Evolutionary conservation across 2,113 vertebrate genomes (phyloP).

Genomic region (Ivindomyrus marchei): DNA sequence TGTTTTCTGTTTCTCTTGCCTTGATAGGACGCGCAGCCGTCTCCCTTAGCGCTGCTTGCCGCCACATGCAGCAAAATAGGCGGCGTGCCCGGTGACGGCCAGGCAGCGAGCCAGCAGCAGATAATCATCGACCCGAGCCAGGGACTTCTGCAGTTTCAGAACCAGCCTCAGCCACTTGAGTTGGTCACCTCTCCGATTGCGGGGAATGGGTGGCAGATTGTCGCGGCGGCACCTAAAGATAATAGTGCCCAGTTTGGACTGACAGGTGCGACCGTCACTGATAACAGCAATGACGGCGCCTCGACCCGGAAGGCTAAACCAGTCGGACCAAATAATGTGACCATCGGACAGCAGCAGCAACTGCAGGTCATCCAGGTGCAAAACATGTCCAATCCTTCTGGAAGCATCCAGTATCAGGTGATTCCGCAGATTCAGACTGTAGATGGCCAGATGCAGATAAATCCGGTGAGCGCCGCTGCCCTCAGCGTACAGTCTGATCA

Average conservation of each 20-base stretch:
- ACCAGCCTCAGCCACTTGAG: constrained; percentile 87
- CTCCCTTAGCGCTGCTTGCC: constrained; percentile 92
- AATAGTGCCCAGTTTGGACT: constrained; percentile 74
- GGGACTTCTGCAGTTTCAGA: constrained; percentile 86
- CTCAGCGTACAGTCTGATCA: constrained; percentile 73
- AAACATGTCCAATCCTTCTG: constrained; percentile 77
- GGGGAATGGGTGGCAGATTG: constrained; percentile 95
- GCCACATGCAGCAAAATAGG: constrained; percentile 99
- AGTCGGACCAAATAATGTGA: constrained; percentile 49
- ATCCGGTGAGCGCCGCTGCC: constrained; percentile 71
- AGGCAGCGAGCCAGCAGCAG: constrained; percentile 73
- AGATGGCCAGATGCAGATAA: constrained; percentile 90
- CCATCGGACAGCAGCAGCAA: constrained; percentile 59
- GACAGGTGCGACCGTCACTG: constrained; percentile 56
- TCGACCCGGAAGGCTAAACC: constrained; percentile 76
- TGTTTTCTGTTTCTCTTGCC: constrained; percentile 30
- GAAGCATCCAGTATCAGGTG: constrained; percentile 93
- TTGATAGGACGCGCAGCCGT: constrained; percentile 96
- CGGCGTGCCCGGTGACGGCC: constrained; percentile 83
- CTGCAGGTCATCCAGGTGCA: constrained; percentile 91
- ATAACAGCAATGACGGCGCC: constrained; percentile 66
- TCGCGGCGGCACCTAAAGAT: constrained; percentile 86
- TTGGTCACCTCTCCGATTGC: constrained; percentile 91
- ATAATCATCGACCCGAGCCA: constrained; percentile 88
- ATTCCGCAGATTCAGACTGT: constrained; percentile 92